phyloP scores from a whole-genome alignment of 2,797 vertebrate genomes.

The Mus caroli region DNA sequence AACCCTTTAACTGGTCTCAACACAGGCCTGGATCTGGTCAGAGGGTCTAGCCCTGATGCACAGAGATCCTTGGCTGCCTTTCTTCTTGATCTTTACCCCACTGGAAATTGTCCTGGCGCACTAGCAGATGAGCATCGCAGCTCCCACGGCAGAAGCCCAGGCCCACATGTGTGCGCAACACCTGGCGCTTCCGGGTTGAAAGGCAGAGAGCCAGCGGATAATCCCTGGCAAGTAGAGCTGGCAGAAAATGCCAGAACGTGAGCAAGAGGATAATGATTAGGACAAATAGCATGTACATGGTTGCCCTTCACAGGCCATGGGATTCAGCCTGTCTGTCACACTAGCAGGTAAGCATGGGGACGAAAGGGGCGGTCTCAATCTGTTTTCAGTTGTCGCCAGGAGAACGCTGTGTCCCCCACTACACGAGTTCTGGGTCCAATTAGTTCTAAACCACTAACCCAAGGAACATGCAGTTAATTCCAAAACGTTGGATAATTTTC shows the following conservation, averaged over 20 bases:
- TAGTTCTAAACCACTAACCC: conserved; percentile 60
- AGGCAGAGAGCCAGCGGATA: conserved; percentile 38
- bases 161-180: background rate
- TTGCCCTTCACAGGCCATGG: background rate
- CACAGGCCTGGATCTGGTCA: background rate
- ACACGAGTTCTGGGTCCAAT: conserved; percentile 16
- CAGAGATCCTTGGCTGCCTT: background rate
- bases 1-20: conserved; percentile 1
- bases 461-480: conserved; percentile 55
- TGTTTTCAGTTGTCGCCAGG: conserved; percentile 43
- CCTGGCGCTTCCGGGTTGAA: background rate
- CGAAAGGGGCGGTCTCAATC: conserved; percentile 36
- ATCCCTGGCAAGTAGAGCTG: conserved; percentile 35
- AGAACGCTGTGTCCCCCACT: conserved; percentile 40
- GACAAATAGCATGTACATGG: background rate
- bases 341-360: background rate
- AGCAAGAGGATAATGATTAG: conserved; percentile 18
- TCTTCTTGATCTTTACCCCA: background rate
- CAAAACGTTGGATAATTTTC: conserved; percentile 50
- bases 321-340: background rate
- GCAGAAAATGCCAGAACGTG: conserved; percentile 40
- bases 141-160: background rate
- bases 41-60: background rate
- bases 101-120: background rate
- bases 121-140: background rate